A percentile compares a stretch with the other conserved stretches of the same genome.
These are phyloP conservation scores for Pelochelys cantorii DNA, from an alignment of 2,797 vertebrate genomes.

Conservation along the genomic window DNA sequence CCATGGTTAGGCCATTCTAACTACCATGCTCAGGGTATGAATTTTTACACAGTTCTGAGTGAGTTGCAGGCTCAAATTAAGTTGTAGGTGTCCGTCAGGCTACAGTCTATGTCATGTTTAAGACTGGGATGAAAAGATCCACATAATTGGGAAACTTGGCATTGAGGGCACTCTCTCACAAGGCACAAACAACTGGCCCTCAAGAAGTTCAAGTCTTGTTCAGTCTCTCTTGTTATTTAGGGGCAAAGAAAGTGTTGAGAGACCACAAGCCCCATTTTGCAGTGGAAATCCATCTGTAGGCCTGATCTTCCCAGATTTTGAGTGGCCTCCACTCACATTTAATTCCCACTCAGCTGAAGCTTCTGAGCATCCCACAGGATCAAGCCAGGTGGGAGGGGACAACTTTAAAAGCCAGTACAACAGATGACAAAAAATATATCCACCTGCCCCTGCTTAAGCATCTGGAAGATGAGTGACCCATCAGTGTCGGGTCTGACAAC, in stretches of 20 bases:
- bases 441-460: constrained; percentile 90
- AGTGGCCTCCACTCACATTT: background rate
- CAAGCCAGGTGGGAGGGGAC: accelerated
- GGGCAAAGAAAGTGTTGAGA: background rate
- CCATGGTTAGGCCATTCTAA: background rate
- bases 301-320: background rate
- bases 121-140: background rate
- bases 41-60: background rate
- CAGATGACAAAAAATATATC: background rate
- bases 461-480: constrained; percentile 80
- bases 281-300: too few relatives aligned
- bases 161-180: background rate
- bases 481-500: constrained; percentile 81
- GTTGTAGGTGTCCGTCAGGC: background rate
- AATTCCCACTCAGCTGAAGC: background rate
- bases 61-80: background rate
- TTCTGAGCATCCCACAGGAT: background rate
- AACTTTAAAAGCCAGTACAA: background rate
- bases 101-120: background rate
- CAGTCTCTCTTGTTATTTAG: background rate
- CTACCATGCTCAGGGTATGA: background rate
- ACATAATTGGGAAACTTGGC: background rate
- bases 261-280: background rate
- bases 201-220: background rate
- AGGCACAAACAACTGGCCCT: background rate